Evolutionary conservation across 2,113 vertebrate species (phyloP).

Genomic region (Erythrocebus patas): DNA sequence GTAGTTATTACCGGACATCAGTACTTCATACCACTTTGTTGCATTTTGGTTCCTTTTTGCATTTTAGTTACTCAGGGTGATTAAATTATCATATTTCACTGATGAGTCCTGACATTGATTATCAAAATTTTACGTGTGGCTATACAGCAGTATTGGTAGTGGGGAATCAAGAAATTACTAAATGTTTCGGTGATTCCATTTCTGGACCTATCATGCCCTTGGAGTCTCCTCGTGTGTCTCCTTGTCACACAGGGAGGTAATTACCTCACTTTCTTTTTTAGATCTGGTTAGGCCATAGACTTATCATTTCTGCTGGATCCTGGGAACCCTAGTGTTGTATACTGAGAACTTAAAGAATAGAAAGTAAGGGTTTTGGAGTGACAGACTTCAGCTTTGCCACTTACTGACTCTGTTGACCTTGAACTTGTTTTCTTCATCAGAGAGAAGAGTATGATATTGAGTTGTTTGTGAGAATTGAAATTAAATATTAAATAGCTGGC

Average conservation of each 20-base stretch:
- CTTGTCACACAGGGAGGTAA: not conserved
- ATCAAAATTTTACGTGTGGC: not conserved
- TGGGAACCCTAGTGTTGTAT: not conserved
- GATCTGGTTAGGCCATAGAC: not conserved
- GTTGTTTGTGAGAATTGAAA: not conserved
- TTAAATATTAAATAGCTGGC: not conserved
- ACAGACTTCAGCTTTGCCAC: not conserved
- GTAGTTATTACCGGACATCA: not conserved
- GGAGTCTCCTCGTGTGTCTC: not conserved
- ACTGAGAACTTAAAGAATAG: not conserved
- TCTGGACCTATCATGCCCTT: not conserved
- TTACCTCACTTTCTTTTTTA: not conserved
- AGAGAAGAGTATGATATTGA: not conserved
- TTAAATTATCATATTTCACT: not conserved
- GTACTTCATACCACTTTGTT: not conserved
- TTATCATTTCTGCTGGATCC: not conserved
- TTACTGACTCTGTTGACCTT: not conserved
- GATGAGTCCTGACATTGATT: not conserved
- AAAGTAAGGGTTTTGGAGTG: not conserved
- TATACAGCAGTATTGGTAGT: not conserved
- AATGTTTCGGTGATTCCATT: not conserved
- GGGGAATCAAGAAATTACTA: not conserved
- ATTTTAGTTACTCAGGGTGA: not conserved
- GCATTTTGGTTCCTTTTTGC: not conserved
- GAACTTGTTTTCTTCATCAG: slow-evolving; percentile 20